These are phyloP conservation scores for Orientallactaga bullata DNA, from an alignment of 2,113 vertebrate genomes.

Conservation along the genomic window DNA sequence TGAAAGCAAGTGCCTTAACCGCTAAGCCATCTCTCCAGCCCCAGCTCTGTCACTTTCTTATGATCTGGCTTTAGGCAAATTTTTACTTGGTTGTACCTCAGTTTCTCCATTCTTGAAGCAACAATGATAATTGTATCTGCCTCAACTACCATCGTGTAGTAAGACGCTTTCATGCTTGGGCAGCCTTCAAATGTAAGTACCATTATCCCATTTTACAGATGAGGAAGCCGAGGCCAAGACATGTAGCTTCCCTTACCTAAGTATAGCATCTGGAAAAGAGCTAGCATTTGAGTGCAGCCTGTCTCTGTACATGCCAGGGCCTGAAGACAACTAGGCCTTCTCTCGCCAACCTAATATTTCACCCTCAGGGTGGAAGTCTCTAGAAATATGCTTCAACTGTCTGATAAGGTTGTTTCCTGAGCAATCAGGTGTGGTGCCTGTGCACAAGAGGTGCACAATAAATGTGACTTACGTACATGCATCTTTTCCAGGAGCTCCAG, in stretches of 20 bases:
- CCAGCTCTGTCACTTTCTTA: not conserved
- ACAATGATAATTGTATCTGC: not conserved
- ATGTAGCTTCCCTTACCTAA: not conserved
- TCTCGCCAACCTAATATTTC: not conserved
- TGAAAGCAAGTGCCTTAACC: no score
- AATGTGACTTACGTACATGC: not conserved
- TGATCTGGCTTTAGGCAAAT: not conserved
- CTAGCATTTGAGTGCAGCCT: not conserved
- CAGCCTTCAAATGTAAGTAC: not conserved
- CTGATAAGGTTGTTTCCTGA: not conserved
- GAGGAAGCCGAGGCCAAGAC: conserved; percentile 4
- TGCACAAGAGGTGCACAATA: not conserved
- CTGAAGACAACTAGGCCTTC: not conserved
- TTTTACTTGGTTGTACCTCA: not conserved
- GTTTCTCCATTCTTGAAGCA: not conserved
- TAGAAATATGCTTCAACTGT: not conserved
- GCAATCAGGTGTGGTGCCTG: not conserved
- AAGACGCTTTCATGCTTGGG: not conserved
- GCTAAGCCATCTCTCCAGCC: not conserved
- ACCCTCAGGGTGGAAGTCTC: not conserved
- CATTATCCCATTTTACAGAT: not conserved
- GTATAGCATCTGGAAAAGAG: not conserved
- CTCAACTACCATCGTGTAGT: not conserved
- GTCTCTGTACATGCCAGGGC: not conserved
- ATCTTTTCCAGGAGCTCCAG: not conserved